These are phyloP conservation scores for Boleophthalmus pectinirostris DNA, from an alignment of 2,113 vertebrate genomes.

Conservation along the genomic window DNA sequence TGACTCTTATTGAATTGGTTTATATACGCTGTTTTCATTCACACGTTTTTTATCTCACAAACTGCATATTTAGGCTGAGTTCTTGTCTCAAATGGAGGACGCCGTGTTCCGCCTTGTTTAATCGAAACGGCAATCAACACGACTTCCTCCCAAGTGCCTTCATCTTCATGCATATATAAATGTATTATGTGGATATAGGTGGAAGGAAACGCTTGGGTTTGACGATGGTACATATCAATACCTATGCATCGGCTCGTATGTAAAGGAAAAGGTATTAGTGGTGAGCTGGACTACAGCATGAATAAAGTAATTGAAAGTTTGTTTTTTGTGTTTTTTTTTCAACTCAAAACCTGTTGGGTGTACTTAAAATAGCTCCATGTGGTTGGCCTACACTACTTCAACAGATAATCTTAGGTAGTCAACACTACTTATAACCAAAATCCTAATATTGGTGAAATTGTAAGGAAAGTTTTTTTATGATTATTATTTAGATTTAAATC, in stretches of 20 bases:
- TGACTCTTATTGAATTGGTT: no score
- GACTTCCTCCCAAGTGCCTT: conserved; percentile 29
- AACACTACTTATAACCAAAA: no score
- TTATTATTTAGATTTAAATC: not conserved
- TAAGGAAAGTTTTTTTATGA: not conserved
- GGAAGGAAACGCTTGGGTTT: conserved; percentile 37
- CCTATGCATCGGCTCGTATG: not conserved
- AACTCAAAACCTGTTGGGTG: no score
- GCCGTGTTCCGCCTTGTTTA: no score
- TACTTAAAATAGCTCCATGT: not conserved
- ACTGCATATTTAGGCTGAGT: no score
- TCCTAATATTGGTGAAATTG: no score
- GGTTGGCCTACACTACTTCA: no score
- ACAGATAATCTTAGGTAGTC: no score
- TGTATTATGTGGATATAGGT: conserved; percentile 24
- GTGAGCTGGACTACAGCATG: not conserved
- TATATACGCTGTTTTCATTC: no score
- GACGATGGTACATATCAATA: conserved; percentile 49
- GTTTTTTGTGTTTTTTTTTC: no score
- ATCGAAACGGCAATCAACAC: conserved; percentile 58
- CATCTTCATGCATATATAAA: conserved; percentile 18
- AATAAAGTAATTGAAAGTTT: not conserved
- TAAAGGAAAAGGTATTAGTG: not conserved
- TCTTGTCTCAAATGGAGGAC: no score
- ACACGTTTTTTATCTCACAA: no score